Evolutionary conservation across 1,140 invertebrate species (phyloP), one percentile per base, ranked within the genome.

Genomic region (Zaprionus capensis): DNA sequence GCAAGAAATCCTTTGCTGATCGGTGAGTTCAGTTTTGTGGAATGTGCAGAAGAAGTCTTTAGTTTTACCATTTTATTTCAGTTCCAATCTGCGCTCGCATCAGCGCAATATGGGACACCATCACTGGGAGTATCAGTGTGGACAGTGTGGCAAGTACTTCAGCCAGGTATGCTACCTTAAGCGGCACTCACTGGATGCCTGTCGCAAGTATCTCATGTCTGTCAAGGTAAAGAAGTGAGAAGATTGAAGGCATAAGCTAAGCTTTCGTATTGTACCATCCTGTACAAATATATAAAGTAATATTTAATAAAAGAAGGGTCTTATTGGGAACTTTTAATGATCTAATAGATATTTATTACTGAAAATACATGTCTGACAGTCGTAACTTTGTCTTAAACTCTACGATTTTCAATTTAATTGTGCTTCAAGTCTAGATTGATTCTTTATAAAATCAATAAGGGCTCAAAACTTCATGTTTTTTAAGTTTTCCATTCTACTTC

Each of bases 1-100:
- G 95, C 79, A 93, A 94, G 2, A 96, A 96, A 81, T 95, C 95
- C 0, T 97, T 97, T 88, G 96, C 96, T 34, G 96, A 97, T 92
- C 94, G 96, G 95, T 96, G 78, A 76, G 91, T 17, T 17, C 0
- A 20, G 26, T 6, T 7, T 15, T 2, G 11, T 49, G 15, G 17
- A 11, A 11, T 17, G 9, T 9, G 2, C 14, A 20, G 15, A 5
- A 12, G 4, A n/a, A 6, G 3, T 24, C n/a, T 14, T 68, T 7
- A 22, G 15, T n/a, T n/a, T 26, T 7, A 15, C 7, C 1, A 15
- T 24, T 31, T 55, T 12, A 65, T 34, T 63, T 66, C 71, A 96
- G 96, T 61, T 96, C 95, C 0, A 96, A 96, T 92, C 92, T 96
- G 12, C 93, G 95, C 59, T 95, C 96, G 0, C 96, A 96, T 93